phyloP scores from a whole-genome alignment of 2,113 vertebrate species.

The Psilopsiagon aymara region DNA sequence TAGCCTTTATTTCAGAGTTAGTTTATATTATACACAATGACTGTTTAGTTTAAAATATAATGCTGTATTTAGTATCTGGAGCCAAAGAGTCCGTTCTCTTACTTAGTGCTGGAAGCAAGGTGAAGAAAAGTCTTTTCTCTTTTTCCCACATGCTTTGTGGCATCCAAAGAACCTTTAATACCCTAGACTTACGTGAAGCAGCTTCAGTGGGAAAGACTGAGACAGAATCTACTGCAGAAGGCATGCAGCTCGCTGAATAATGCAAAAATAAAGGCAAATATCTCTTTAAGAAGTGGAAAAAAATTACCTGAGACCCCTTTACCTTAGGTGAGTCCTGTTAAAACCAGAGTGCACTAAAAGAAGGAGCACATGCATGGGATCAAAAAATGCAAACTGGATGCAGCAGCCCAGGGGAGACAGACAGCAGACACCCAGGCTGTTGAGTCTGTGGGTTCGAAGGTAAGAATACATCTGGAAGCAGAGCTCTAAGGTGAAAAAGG shows the following conservation, averaged over 20 bases:
- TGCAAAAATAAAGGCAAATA: neutral
- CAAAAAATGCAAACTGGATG: neutral
- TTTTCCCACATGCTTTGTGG: neutral
- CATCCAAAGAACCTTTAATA: neutral
- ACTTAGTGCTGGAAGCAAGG: neutral
- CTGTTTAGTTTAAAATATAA: conserved; percentile 26
- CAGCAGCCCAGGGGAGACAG: neutral
- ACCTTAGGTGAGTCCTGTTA: neutral
- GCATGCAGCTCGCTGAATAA: neutral
- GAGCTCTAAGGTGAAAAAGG: neutral
- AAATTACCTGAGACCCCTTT: neutral
- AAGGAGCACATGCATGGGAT: neutral
- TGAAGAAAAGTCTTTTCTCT: neutral
- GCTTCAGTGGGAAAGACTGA: neutral
- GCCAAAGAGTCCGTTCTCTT: neutral
- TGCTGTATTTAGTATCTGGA: neutral
- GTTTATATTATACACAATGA: neutral
- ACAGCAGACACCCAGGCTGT: rapidly evolving
- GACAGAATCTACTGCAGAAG: neutral
- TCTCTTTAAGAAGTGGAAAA: neutral
- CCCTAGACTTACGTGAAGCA: neutral
- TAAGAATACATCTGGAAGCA: neutral
- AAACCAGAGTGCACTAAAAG: neutral
- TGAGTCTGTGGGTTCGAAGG: neutral
- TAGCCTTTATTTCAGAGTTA: neutral